phyloP scores from a whole-genome alignment of 2,888 invertebrate species.

The Microplitis deprimator region DNA sequence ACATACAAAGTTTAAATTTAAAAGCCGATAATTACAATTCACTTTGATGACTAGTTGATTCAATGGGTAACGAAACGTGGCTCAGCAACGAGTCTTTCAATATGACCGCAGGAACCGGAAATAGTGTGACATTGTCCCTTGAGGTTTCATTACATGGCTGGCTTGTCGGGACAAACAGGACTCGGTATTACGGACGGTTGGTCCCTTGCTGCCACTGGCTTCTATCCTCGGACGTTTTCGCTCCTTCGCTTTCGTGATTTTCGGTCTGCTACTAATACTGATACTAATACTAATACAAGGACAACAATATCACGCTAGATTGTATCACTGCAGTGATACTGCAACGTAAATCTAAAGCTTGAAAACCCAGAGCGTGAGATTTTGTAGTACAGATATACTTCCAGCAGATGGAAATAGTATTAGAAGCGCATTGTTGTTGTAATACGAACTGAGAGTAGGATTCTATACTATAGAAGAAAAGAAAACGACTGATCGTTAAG shows the following conservation, averaged over 20 bases:
- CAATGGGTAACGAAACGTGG: slow-evolving; percentile 54
- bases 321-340: too few species aligned
- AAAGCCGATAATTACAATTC: slow-evolving; percentile 4
- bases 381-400: too few species aligned
- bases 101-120: slow-evolving; percentile 49
- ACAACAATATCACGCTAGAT: too few species aligned
- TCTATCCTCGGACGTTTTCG: slow-evolving; percentile 20
- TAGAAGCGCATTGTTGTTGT: too few species aligned
- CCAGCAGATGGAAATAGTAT: too few species aligned
- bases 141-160: slow-evolving; percentile 68
- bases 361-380: too few species aligned
- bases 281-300: too few species aligned
- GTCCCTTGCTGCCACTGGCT: slow-evolving; percentile 42
- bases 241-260: slow-evolving; percentile 17
- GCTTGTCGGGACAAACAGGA: slow-evolving; percentile 66
- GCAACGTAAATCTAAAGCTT: too few species aligned
- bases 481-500: slow-evolving; percentile 40
- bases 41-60: slow-evolving; percentile 3
- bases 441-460: too few species aligned
- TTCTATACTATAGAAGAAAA: neutral
- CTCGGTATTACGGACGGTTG: slow-evolving; percentile 57
- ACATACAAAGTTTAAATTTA: neutral
- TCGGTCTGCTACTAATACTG: neutral
- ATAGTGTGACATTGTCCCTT: slow-evolving; percentile 53
- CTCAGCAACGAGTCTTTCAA: slow-evolving; percentile 45